These are phyloP conservation scores for Heteromyza rotundicornis DNA, from an alignment of 2,888 invertebrate species.

Conservation along the genomic window DNA sequence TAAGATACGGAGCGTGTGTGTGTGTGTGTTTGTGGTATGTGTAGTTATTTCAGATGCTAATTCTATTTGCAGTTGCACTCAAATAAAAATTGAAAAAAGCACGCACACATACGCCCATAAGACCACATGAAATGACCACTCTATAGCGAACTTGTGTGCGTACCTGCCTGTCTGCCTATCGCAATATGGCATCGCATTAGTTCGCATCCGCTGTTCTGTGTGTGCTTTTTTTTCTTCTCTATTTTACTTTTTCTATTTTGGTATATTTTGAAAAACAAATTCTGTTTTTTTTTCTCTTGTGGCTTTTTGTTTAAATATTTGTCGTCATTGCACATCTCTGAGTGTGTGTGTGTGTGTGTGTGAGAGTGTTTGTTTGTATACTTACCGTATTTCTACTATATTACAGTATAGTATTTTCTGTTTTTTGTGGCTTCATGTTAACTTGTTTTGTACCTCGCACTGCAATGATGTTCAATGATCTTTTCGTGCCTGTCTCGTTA, in stretches of 20 bases:
- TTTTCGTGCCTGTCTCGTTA: constrained; percentile 13
- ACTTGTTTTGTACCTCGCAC: neutral
- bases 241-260: no score
- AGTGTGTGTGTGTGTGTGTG: constrained; percentile 5
- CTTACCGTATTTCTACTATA: neutral
- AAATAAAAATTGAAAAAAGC: no score
- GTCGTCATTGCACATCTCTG: constrained; percentile 4
- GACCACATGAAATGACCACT: neutral
- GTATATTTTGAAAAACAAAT: neutral
- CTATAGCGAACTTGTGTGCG: neutral
- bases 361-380: neutral
- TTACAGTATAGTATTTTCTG: neutral
- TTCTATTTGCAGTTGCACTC: neutral
- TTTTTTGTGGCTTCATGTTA: neutral
- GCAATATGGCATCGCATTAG: constrained; percentile 1
- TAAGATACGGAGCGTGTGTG: neutral
- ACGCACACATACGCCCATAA: neutral
- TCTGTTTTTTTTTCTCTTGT: neutral
- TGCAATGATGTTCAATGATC: constrained; percentile 8
- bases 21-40: neutral
- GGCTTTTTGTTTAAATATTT: constrained; percentile 4
- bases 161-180: neutral
- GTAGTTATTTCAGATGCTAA: neutral
- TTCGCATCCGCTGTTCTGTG: constrained; percentile 3
- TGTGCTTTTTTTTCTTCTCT: no score